phyloP scores from a whole-genome alignment of 2,113 vertebrate species.

The Elanoides forficatus region DNA sequence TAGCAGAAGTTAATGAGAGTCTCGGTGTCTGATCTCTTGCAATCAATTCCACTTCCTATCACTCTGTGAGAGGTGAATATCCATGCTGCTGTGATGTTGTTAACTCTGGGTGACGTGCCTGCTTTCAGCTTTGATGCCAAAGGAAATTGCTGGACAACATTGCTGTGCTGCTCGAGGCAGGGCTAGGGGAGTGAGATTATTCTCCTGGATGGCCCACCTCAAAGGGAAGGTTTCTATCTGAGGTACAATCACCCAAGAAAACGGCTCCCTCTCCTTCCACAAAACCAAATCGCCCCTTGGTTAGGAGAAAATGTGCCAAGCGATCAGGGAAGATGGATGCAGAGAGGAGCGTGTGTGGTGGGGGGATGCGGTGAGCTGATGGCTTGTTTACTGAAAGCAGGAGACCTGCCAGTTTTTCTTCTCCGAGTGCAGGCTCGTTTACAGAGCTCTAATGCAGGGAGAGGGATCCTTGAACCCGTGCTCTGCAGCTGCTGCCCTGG shows the following conservation, averaged over 20 bases:
- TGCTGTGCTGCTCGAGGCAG: neutral
- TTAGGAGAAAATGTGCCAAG: neutral
- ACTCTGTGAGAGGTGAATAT: neutral
- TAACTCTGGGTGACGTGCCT: neutral
- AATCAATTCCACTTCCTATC: neutral
- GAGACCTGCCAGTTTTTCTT: neutral
- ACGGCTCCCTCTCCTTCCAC: neutral
- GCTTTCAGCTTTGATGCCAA: neutral
- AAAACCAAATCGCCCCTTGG: neutral
- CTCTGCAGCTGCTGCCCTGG: neutral
- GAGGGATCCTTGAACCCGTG: neutral
- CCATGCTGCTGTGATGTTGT: neutral
- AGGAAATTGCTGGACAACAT: neutral
- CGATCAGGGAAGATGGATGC: neutral
- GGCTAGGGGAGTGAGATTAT: neutral
- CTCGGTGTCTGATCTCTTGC: neutral
- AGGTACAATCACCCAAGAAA: neutral
- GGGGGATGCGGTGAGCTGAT: fast-evolving
- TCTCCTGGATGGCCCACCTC: neutral
- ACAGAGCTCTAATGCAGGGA: neutral
- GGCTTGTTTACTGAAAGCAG: neutral
- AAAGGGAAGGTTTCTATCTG: fast-evolving
- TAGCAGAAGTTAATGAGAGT: neutral
- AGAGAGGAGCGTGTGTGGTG: neutral
- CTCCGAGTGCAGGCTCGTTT: neutral